Evolutionary conservation across 2,888 invertebrate species (phyloP).

Genomic region (Sisyra terminalis): DNA sequence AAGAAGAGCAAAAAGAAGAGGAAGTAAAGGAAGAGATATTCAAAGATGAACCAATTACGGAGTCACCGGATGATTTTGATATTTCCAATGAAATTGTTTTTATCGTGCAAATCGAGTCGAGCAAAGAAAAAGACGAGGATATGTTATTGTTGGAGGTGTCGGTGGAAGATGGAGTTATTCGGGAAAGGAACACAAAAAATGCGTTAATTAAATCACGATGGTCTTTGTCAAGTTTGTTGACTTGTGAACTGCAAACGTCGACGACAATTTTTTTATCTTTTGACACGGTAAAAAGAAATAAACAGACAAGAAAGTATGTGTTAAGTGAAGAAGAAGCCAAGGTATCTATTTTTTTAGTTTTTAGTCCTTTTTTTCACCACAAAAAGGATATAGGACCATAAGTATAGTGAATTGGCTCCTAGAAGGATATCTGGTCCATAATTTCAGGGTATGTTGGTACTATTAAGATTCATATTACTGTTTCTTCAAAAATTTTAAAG

Average conservation of each 20-base stretch:
- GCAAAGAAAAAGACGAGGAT: constrained; percentile 19
- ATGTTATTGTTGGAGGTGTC: constrained; percentile 25
- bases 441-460: no score
- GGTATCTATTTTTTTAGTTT: constrained; percentile 19
- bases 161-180: constrained; percentile 22
- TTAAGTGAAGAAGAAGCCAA: constrained; percentile 37
- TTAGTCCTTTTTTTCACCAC: no score
- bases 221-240: constrained; percentile 32
- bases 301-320: constrained; percentile 37
- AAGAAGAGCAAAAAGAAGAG: no score
- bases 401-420: no score
- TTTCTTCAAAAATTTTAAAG: no score
- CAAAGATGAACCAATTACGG: constrained; percentile 14
- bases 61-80: constrained; percentile 23
- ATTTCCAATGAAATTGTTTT: constrained; percentile 19
- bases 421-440: no score
- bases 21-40: constrained; percentile 15
- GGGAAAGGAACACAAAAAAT: constrained; percentile 20
- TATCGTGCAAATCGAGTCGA: constrained; percentile 15
- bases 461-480: no score
- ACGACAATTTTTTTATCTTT: constrained; percentile 39
- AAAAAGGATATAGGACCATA: no score
- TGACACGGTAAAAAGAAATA: constrained; percentile 40
- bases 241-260: constrained; percentile 28
- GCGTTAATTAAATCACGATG: constrained; percentile 25